phyloP scores from a whole-genome alignment of 2,797 vertebrate species.

The Phaenicophaeus curvirostris region DNA sequence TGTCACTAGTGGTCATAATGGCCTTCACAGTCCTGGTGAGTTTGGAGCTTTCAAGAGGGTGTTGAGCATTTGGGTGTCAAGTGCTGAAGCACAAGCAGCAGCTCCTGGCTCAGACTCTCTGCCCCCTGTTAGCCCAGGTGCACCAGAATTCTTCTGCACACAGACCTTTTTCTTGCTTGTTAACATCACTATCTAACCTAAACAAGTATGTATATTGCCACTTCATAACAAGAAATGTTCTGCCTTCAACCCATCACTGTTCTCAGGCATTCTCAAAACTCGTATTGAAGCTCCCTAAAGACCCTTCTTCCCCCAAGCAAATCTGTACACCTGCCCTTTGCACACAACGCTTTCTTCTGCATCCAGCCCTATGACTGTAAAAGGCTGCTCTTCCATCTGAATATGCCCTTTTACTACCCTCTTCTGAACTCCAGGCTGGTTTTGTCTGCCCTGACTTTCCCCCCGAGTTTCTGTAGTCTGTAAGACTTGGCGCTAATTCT shows the following conservation, averaged over 20 bases:
- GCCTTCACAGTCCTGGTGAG: not conserved
- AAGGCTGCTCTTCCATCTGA: not conserved
- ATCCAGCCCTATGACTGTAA: not conserved
- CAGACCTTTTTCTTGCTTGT: not conserved
- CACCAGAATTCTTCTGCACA: not conserved
- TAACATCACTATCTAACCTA: not conserved
- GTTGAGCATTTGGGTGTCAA: not conserved
- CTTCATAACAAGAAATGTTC: not conserved
- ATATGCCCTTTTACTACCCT: not conserved
- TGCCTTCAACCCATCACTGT: not conserved
- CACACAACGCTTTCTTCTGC: not conserved
- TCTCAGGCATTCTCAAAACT: not conserved
- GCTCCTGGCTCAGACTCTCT: not conserved
- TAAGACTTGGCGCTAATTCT: not conserved
- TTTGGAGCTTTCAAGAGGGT: not conserved
- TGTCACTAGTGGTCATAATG: not conserved
- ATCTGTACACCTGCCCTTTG: not conserved
- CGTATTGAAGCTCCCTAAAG: not conserved
- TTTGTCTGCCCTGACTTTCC: not conserved
- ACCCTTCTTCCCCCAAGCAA: accelerated
- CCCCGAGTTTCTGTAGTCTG: not conserved
- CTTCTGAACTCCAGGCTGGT: not conserved
- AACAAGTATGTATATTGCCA: not conserved
- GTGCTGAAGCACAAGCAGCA: not conserved
- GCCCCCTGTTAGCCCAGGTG: not conserved